Conservation (phyloP, 2,113 vertebrate genomes). For the Atractosteus spatula region DNA sequence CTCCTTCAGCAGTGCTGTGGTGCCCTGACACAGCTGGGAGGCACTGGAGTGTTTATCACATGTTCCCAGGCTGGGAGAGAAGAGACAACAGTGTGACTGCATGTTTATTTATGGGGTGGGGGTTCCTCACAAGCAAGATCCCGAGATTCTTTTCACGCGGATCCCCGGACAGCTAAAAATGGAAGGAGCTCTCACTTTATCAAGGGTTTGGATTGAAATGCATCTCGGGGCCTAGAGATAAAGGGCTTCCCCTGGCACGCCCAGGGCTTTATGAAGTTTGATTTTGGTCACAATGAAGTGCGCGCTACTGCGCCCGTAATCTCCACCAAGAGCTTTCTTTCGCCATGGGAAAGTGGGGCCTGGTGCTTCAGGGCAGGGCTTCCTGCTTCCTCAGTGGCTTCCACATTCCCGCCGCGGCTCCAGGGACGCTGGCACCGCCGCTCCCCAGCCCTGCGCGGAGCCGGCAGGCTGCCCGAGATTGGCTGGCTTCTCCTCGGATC, state of each 20-base stretch:
- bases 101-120: conserved; percentile 14
- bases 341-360: conserved; percentile 53
- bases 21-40: not conserved
- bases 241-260: conserved; percentile 18
- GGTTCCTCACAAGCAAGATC: conserved; percentile 4
- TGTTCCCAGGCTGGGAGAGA: conserved; percentile 10
- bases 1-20: too few species aligned
- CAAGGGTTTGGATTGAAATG: conserved; percentile 10
- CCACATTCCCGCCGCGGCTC: conserved; percentile 60
- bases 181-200: conserved; percentile 18
- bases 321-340: conserved; percentile 23
- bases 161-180: conserved; percentile 14
- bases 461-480: too few species aligned
- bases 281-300: conserved; percentile 14
- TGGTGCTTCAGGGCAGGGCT: conserved; percentile 52
- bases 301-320: conserved; percentile 21
- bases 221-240: conserved; percentile 25
- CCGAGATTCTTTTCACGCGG: conserved; percentile 9
- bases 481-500: too few species aligned
- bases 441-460: too few species aligned
- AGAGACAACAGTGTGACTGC: not conserved
- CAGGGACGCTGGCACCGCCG: conserved; percentile 7
- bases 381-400: conserved; percentile 64
- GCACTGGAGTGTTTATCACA: conserved; percentile 11
- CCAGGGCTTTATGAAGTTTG: not conserved